Evolutionary conservation across 2,888 invertebrate species (phyloP), one percentile per base, ranked within the genome.

Genomic region (Petrolisthes cinctipes): DNA sequence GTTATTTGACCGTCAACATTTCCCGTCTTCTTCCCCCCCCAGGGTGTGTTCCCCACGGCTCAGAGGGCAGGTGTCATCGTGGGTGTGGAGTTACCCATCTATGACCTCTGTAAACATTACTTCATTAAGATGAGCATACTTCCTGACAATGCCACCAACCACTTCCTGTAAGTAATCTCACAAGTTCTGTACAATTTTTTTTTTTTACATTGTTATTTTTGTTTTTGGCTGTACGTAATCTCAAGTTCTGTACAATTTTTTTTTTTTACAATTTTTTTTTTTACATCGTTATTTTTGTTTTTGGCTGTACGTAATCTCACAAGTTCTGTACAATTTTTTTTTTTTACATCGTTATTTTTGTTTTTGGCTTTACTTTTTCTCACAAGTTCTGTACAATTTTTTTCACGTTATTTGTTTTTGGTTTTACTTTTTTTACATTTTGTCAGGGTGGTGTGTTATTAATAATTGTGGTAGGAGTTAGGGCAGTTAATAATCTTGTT

Each of bases 41-140:
- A 97, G 95, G 98, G 98, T 91, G 98, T 97, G 89, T 96, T 96
- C 53, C 97, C 98, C 20, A 98, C 98, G 84, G 96, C 97, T 83
- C 98, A 98, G 94, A 94, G 98, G 92, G 98, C 98, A 66, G 97
- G 97, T 14, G 95, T 98, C 73, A 97, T 98, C 92, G 97, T 97
- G 73, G 98, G 97, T 17, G 98, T 98, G 79, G 98, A 98, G 94
- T 94, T 98, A 92, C 98, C 98, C 71, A 97, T 96, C 78, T 98
- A 98, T 93, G 98, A 98, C 94, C 95, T 96, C 91, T 95, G 96
- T 93, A 98, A 98, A 94, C 94, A 95, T 91, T 92, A 92, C 89
- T 91, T 92, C 83, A 92, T 94, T 73, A 92, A 92, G 78, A 91
- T 95, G 92, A 94, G 93, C 23, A 91, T 95, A 79, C 94, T 97